A percentile compares a stretch with the other conserved stretches of the same genome.
These are phyloP conservation scores for Cathartes aura DNA, from an alignment of 2,113 vertebrate species.

Conservation along the genomic window DNA sequence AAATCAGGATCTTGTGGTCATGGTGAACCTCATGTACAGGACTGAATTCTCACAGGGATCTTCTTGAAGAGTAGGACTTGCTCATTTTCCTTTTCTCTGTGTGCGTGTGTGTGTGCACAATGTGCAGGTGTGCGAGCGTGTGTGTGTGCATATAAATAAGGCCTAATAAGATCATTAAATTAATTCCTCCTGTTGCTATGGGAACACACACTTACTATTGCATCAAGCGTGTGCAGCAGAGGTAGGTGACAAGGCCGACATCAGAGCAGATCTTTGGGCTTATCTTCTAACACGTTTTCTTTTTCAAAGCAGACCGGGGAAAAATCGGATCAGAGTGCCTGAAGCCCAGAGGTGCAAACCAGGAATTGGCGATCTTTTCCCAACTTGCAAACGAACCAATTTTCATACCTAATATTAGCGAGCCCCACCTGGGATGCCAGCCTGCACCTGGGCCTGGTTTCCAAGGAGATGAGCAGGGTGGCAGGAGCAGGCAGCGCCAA, in stretches of 20 bases:
- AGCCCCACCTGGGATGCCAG: neutral
- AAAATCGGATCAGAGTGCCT: neutral
- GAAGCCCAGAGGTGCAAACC: neutral
- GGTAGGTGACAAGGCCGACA: neutral
- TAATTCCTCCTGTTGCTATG: conserved; percentile 18
- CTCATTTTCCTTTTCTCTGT: neutral
- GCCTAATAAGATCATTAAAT: neutral
- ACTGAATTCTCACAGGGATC: neutral
- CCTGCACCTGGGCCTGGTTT: neutral
- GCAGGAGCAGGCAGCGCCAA: neutral
- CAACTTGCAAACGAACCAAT: neutral
- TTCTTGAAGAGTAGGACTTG: neutral
- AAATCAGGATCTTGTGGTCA: neutral
- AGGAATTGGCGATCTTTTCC: neutral
- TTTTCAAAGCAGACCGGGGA: neutral
- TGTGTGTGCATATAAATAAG: neutral
- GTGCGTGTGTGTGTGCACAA: neutral
- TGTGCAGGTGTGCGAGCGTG: neutral
- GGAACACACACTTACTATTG: neutral
- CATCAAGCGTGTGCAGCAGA: neutral
- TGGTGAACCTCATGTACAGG: neutral
- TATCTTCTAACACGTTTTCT: neutral
- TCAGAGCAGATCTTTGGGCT: neutral
- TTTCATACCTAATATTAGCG: conserved; percentile 9
- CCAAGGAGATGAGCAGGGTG: conserved; percentile 8